Conservation (phyloP, 2,113 vertebrate genomes). For the Apistogramma diplotaenia region DNA sequence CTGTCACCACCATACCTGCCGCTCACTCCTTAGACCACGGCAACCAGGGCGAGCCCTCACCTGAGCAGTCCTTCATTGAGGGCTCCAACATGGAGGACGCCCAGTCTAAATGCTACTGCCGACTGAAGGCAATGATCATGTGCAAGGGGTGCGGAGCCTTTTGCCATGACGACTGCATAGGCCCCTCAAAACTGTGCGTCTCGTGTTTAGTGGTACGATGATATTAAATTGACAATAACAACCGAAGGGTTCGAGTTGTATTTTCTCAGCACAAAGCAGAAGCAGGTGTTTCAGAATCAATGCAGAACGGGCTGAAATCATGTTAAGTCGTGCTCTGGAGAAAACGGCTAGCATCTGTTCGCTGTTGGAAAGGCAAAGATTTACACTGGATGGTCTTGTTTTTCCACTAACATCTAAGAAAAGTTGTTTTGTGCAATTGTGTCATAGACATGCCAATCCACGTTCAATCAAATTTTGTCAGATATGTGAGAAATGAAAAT, state of each 20-base stretch:
- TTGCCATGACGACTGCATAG: slow-evolving; percentile 98
- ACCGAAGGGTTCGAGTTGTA: neutral
- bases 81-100: slow-evolving; percentile 81
- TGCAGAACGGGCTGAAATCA: neutral
- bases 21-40: slow-evolving; percentile 73
- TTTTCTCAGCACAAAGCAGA: neutral
- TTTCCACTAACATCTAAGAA: slow-evolving; percentile 35
- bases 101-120: slow-evolving; percentile 94
- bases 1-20: slow-evolving; percentile 92
- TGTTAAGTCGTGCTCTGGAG: neutral
- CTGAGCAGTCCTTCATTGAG: slow-evolving; percentile 85
- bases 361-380: slow-evolving; percentile 28
- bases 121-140: slow-evolving; percentile 99
- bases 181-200: slow-evolving; percentile 96
- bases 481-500: slow-evolving; percentile 77
- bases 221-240: slow-evolving; percentile 38
- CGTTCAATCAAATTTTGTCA: slow-evolving; percentile 76
- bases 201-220: slow-evolving; percentile 96
- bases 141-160: slow-evolving; percentile 98
- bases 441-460: slow-evolving; percentile 50
- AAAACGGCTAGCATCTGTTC: neutral
- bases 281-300: slow-evolving; percentile 14
- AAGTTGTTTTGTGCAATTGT: slow-evolving; percentile 57
- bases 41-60: slow-evolving; percentile 77
- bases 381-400: slow-evolving; percentile 66